Percentiles rank a stretch among this genome's conserved stretches.
These are phyloP conservation scores for Cariama cristata DNA, from an alignment of 2,113 vertebrate species.

Conservation along the genomic window DNA sequence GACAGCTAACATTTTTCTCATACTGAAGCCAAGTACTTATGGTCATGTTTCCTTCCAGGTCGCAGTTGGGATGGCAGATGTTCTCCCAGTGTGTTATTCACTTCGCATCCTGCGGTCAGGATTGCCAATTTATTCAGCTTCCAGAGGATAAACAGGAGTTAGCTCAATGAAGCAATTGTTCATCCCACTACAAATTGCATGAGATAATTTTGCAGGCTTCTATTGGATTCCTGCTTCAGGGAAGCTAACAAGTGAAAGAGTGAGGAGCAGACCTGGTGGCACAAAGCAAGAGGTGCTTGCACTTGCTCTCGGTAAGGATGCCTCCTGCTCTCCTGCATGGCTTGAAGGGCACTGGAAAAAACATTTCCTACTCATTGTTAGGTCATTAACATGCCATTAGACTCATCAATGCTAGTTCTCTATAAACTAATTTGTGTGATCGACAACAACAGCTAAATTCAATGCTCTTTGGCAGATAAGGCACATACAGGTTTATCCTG, in stretches of 20 bases:
- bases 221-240: background rate
- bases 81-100: conserved; percentile 50
- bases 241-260: background rate
- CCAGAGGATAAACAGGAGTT: conserved; percentile 27
- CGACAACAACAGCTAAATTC: background rate
- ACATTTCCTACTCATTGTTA: background rate
- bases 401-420: background rate
- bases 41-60: conserved; percentile 54
- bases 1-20: conserved; percentile 51
- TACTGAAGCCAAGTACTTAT: conserved; percentile 25
- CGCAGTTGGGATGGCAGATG: conserved; percentile 57
- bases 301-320: background rate
- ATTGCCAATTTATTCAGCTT: background rate
- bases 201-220: background rate
- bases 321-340: background rate
- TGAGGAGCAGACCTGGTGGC: background rate
- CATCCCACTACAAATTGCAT: background rate
- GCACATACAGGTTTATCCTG: background rate
- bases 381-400: background rate
- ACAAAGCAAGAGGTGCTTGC: background rate
- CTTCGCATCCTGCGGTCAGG: background rate
- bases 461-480: background rate
- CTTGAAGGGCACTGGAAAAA: background rate
- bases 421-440: background rate
- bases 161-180: conserved; percentile 21